Conservation (phyloP, 1,140 invertebrate species). For the Zeugodacus cucurbitae region DNA sequence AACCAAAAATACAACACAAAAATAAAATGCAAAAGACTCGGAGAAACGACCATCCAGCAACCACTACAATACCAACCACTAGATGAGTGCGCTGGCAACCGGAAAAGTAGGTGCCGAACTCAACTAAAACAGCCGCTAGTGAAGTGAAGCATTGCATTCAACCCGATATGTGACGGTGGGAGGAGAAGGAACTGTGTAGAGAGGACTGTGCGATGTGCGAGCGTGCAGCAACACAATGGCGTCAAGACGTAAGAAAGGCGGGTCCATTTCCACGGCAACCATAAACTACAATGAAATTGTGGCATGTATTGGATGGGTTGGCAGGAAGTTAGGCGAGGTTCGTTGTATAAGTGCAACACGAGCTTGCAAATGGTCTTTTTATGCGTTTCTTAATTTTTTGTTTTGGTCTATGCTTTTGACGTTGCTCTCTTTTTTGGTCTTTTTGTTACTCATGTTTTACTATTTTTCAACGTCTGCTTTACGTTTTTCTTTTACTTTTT, state of each 20-base stretch:
- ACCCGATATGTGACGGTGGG: neutral
- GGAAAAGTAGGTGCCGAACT: slow-evolving; percentile 11
- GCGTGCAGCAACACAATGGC: slow-evolving; percentile 17
- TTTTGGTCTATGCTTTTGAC: neutral
- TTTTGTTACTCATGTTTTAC: neutral
- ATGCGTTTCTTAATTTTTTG: neutral
- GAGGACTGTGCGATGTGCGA: neutral
- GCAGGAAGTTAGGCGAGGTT: neutral
- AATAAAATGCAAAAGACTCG: neutral
- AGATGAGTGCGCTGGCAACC: neutral
- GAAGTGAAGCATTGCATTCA: slow-evolving; percentile 16
- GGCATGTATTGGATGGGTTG: neutral
- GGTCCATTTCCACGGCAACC: slow-evolving; percentile 44
- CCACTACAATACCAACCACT: slow-evolving; percentile 12
- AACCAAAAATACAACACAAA: neutral
- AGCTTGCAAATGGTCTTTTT: neutral
- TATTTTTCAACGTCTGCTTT: neutral
- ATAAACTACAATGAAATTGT: slow-evolving; percentile 44
- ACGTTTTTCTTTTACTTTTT: neutral
- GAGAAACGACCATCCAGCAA: neutral
- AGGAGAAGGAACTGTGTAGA: neutral
- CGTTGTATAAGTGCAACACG: neutral
- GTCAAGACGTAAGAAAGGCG: slow-evolving; percentile 35
- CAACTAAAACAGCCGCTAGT: neutral
- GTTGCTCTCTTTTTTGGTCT: neutral